These are phyloP conservation scores for Hoplostethus atlanticus DNA, from an alignment of 2,797 vertebrate species.

Conservation along the genomic window DNA sequence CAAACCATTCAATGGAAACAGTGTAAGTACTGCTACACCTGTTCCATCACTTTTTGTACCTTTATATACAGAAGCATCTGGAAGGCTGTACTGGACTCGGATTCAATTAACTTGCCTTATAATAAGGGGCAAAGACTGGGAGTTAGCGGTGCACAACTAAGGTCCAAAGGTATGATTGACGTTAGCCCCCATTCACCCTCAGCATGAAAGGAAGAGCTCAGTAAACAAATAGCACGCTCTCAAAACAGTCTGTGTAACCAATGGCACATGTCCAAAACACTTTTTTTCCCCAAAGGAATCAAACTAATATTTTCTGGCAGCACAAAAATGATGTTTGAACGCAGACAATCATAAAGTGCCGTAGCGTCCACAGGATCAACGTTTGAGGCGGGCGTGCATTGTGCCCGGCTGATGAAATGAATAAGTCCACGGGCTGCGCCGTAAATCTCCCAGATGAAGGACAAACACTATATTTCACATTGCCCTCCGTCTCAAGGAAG, in stretches of 20 bases:
- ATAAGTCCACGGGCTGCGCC: slow-evolving; percentile 72
- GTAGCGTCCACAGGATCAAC: slow-evolving; percentile 52
- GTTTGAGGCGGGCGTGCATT: slow-evolving; percentile 70
- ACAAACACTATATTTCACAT: slow-evolving; percentile 70
- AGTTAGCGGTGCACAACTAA: slow-evolving; percentile 77
- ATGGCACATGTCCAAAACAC: slow-evolving; percentile 34
- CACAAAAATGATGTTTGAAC: slow-evolving; percentile 59
- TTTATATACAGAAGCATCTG: slow-evolving; percentile 77
- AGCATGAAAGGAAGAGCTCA: slow-evolving; percentile 75
- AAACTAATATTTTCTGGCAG: slow-evolving; percentile 37
- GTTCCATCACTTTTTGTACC: slow-evolving; percentile 82
- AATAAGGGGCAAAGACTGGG: slow-evolving; percentile 84
- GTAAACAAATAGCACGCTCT: slow-evolving; percentile 81
- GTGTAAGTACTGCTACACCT: slow-evolving; percentile 83
- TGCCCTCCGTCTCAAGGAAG: slow-evolving; percentile 66
- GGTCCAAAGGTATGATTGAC: slow-evolving; percentile 80
- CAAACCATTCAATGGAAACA: slow-evolving; percentile 81
- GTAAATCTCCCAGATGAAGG: slow-evolving; percentile 84
- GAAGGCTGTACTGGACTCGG: slow-evolving; percentile 74
- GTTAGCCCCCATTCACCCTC: slow-evolving; percentile 81
- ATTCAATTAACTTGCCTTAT: slow-evolving; percentile 89
- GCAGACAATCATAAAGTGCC: slow-evolving; percentile 42
- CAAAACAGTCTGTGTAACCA: slow-evolving; percentile 68
- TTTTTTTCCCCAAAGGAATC: slow-evolving; percentile 19
- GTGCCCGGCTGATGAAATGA: slow-evolving; percentile 77